These are phyloP conservation scores for Ceratina australensis DNA, from an alignment of 1,140 invertebrate genomes.

Conservation along the genomic window DNA sequence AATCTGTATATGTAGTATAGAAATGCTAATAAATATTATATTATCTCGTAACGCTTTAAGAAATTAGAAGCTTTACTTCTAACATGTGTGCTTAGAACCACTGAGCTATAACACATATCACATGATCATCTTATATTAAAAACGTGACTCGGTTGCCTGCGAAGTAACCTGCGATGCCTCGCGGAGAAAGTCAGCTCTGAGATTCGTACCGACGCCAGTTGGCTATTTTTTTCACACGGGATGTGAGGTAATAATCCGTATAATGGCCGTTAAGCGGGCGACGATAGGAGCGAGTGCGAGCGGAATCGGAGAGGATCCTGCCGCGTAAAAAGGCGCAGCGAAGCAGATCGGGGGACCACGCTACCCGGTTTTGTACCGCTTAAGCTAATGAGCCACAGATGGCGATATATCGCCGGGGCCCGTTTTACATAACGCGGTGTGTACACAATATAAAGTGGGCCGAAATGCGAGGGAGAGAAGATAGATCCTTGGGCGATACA, in stretches of 20 bases:
- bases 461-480: constrained; percentile 43
- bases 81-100: too few relatives aligned
- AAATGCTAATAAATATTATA: too few relatives aligned
- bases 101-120: too few relatives aligned
- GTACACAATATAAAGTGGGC: constrained; percentile 43
- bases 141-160: too few relatives aligned
- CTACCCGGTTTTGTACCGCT: constrained; percentile 65
- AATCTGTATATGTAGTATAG: too few relatives aligned
- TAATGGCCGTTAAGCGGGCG: constrained; percentile 52
- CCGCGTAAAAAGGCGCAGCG: constrained; percentile 23
- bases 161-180: too few relatives aligned
- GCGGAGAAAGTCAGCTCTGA: background rate
- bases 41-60: too few relatives aligned
- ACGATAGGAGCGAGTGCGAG: constrained; percentile 6
- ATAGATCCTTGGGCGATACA: constrained; percentile 14
- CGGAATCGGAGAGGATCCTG: background rate
- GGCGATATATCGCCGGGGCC: constrained; percentile 54
- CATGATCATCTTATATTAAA: too few relatives aligned
- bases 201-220: constrained; percentile 27
- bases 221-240: constrained; percentile 51
- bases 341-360: constrained; percentile 54
- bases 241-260: constrained; percentile 55
- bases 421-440: background rate
- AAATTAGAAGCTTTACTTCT: too few relatives aligned
- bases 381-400: constrained; percentile 72